Evolutionary conservation across 1,140 invertebrate genomes (phyloP), one percentile per base, ranked within the genome.

Genomic region (Lucilia cuprina): DNA sequence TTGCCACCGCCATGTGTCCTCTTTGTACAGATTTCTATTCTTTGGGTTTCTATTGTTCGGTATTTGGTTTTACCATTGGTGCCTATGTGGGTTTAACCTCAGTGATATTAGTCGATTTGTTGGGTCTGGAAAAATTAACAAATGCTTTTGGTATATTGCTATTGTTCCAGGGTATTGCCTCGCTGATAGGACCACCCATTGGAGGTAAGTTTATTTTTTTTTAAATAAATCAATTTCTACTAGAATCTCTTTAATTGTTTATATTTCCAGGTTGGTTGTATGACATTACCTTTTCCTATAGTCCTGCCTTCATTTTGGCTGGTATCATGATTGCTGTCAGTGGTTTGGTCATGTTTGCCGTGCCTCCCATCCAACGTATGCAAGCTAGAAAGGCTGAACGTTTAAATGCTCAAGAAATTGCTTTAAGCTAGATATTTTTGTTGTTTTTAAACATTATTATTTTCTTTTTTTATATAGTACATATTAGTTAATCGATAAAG

Each of bases 1-100:
- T 96, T 85, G 97, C 95, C 83, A 98, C 97, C 17, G 94, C 94
- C 19, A 88, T 97, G 85, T 95, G 95, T 88, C 94, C 94, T 83
- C 94, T 95, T 55, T 97, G 96, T 87, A 89, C 88, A 60, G 93
- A 93, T 84, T 97, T 96, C 87, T 89, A 91, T 78, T 92, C 94
- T 3, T 93, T 98, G 83, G 93, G 94, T 12, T 82, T 96, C n/a
- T 98, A 97, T 91, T 94, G 95, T n/a, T 93, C 93, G 5, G 92
- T 95, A 0, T 99, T 96, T 91, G 98, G 98, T 35, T 95, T 96
- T 85, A 97, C 96, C 1, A 96, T 97, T 85, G 97, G 97, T 83
- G 97, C 97, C 34, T 98, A 98, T 89, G 97, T 98, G 5, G 97
- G 97, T 7, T 93, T 99, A 17, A 99, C 98, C 5, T 98, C 96